Percentiles rank a stretch among this genome's conserved stretches.
Conservation (phyloP, 1,140 invertebrate genomes). For the Sitobion miscanthi region DNA sequence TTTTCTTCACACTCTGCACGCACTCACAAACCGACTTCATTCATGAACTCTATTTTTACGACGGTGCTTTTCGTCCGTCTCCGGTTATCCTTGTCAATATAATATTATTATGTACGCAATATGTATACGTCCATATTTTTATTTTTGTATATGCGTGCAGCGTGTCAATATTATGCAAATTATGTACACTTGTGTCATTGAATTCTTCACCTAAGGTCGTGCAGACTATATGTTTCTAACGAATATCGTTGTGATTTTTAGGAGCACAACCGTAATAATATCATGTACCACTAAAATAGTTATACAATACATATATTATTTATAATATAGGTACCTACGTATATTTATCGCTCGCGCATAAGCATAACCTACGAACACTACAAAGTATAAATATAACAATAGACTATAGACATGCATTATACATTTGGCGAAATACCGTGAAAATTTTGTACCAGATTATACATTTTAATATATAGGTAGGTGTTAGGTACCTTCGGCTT, state of each 20-base stretch:
- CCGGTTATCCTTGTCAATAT: background rate
- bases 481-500: background rate
- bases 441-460: background rate
- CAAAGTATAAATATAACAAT: no score
- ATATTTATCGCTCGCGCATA: background rate
- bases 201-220: background rate
- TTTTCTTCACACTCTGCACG: background rate
- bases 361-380: background rate
- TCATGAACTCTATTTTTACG: background rate
- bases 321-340: background rate
- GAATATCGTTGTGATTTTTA: background rate
- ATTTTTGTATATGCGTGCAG: background rate
- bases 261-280: background rate
- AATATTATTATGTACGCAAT: no score
- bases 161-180: background rate
- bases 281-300: background rate
- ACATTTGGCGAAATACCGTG: background rate
- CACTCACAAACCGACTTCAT: background rate
- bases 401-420: no score
- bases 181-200: background rate
- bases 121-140: background rate
- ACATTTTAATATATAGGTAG: background rate
- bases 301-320: background rate
- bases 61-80: background rate
- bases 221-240: background rate